phyloP scores from a whole-genome alignment of 2,113 vertebrate species.

The Dasyprocta punctata region DNA sequence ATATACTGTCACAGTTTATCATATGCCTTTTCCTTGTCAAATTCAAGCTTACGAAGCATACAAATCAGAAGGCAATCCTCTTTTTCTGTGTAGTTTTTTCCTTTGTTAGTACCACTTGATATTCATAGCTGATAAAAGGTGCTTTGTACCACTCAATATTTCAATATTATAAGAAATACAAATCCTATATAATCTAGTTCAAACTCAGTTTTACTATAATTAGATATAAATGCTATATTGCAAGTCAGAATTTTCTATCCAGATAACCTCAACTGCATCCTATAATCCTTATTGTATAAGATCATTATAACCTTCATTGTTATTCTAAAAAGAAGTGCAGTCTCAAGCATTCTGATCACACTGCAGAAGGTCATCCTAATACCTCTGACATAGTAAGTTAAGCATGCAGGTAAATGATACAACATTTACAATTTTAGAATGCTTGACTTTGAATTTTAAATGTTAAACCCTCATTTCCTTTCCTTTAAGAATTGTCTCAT shows the following conservation, averaged over 20 bases:
- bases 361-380: no score
- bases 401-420: background rate
- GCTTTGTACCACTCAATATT: slow-evolving; percentile 96
- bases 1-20: slow-evolving; percentile 97
- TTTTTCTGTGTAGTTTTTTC: slow-evolving; percentile 99
- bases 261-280: background rate
- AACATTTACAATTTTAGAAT: background rate
- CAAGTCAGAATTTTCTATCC: background rate
- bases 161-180: slow-evolving; percentile 33
- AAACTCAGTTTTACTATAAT: slow-evolving; percentile 12
- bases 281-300: background rate
- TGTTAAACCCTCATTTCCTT: background rate
- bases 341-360: background rate
- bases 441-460: background rate
- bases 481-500: background rate
- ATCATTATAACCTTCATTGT: background rate
- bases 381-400: background rate
- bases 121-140: slow-evolving; percentile 94
- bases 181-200: background rate
- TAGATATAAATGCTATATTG: background rate
- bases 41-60: slow-evolving; percentile 90
- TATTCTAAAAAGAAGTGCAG: background rate
- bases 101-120: slow-evolving; percentile 97
- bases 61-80: slow-evolving; percentile 95
- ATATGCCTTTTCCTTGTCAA: slow-evolving; percentile 99